Percentiles rank a stretch among this genome's conserved stretches.
Evolutionary conservation across 2,113 vertebrate genomes (phyloP).

Genomic region (Aramus guarauna): DNA sequence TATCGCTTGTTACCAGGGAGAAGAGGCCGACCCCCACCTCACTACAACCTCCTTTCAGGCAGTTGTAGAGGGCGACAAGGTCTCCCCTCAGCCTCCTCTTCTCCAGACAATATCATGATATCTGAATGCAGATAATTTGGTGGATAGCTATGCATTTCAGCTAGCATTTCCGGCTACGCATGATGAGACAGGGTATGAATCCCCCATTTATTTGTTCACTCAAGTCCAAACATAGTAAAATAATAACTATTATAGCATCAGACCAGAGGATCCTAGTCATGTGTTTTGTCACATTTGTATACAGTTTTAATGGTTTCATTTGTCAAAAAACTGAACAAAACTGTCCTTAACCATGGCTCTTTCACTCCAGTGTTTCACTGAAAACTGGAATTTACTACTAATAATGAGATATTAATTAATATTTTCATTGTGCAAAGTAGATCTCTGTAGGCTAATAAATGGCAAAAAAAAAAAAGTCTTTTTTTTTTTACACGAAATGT

Average conservation of each 20-base stretch:
- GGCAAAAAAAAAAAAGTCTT: too few species aligned
- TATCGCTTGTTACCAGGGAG: too few species aligned
- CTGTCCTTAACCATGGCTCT: background rate
- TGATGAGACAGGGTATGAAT: background rate
- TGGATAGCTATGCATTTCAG: background rate
- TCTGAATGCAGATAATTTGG: background rate
- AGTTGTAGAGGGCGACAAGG: too few species aligned
- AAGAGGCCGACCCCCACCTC: too few species aligned
- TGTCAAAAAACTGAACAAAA: background rate
- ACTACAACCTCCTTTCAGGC: too few species aligned
- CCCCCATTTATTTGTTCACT: background rate
- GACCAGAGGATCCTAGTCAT: background rate
- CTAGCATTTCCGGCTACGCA: background rate
- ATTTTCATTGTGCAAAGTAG: background rate
- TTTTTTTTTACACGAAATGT: background rate
- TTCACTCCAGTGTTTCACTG: background rate
- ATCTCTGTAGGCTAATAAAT: background rate
- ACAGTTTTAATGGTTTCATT: background rate
- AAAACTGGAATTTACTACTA: background rate
- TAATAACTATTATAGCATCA: background rate
- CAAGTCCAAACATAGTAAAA: background rate
- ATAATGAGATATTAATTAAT: background rate
- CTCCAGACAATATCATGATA: too few species aligned
- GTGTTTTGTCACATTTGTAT: background rate
- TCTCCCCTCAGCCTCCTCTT: too few species aligned